These are phyloP conservation scores for Metalampra italica DNA, from an alignment of 2,888 invertebrate species.

Conservation along the genomic window DNA sequence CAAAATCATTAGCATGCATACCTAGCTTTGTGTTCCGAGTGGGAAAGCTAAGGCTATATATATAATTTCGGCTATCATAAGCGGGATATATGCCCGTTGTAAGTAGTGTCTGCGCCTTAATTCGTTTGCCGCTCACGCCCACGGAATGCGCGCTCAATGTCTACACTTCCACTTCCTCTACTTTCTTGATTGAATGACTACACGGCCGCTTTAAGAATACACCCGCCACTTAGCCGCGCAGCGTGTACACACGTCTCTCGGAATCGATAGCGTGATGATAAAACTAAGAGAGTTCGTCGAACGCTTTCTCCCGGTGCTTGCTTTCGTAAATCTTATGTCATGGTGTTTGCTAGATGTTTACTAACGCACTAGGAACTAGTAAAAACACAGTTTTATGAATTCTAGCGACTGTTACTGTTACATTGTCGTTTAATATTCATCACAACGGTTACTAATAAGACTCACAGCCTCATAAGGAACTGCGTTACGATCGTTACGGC, in stretches of 20 bases:
- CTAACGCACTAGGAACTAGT: constrained; percentile 22
- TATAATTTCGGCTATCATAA: too few relatives aligned
- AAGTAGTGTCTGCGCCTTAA: constrained; percentile 35
- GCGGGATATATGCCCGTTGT: background rate
- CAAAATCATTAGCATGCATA: too few relatives aligned
- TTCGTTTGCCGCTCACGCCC: constrained; percentile 52
- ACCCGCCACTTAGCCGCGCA: constrained; percentile 26
- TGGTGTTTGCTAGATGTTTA: constrained; percentile 24
- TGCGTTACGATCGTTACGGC: constrained; percentile 28
- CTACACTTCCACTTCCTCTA: constrained; percentile 52
- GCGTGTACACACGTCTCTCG: constrained; percentile 36
- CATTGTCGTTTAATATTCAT: constrained; percentile 33
- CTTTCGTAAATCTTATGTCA: constrained; percentile 57
- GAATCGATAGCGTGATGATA: constrained; percentile 44
- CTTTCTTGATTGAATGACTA: constrained; percentile 49
- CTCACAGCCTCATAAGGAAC: constrained; percentile 43
- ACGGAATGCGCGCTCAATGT: constrained; percentile 44
- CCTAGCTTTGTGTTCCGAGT: too few relatives aligned
- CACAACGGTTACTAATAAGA: constrained; percentile 33
- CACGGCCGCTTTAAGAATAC: constrained; percentile 38
- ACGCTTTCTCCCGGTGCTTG: constrained; percentile 59
- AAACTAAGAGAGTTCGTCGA: constrained; percentile 46
- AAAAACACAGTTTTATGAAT: constrained; percentile 7
- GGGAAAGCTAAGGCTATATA: too few relatives aligned
- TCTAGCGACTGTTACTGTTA: constrained; percentile 32